Evolutionary conservation across 2,888 invertebrate species (phyloP), one percentile per base, ranked within the genome.

Genomic region (Auanema sp.): DNA sequence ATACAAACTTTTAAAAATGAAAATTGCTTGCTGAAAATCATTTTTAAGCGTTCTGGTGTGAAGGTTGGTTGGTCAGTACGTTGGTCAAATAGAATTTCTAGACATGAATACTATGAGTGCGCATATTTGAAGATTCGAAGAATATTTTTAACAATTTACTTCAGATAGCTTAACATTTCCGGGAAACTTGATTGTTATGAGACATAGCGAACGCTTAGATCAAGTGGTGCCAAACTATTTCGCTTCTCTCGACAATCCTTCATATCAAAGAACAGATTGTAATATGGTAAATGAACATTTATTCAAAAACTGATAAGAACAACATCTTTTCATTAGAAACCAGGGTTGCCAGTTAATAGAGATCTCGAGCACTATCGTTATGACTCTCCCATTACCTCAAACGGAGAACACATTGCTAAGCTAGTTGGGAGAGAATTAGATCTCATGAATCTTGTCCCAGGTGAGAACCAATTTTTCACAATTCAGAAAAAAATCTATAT

Each of bases 141-240:
- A 33, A 8, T 33, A 5, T 33, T 33, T 33, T 33, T 8, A 33
- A 8, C 8, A 3, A 8, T 33, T 33, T 33, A 33, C 3, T 33
- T 33, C 8, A 33, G 33, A 33, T 33, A 33, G 33, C 33, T 33
- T 90, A 90, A 43, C 88, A 87, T 25, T 93, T 85, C 24, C 92
- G 88, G 56, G 88, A 85, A 47, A 87, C 4, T 25, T 76, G 60
- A 66, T 74, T 58, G 71, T 76, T 6, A 76, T 76, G 76, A 52
- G 76, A 11, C 76, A 76, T 33, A 67, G 66, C 41, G 73, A 76
- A 51, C 47, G 76, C 51, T 52, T 76, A 21, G 73, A 76, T 57
- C 73, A 76, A 55, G 58, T 69, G 40, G 69, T 68, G 53, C 63
- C 65, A 16, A 67, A 65, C 33, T 33, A 33, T 33, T 47, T 47